Evolutionary conservation across 2,797 vertebrate genomes (phyloP).

Genomic region (Triplophysa bombifrons): DNA sequence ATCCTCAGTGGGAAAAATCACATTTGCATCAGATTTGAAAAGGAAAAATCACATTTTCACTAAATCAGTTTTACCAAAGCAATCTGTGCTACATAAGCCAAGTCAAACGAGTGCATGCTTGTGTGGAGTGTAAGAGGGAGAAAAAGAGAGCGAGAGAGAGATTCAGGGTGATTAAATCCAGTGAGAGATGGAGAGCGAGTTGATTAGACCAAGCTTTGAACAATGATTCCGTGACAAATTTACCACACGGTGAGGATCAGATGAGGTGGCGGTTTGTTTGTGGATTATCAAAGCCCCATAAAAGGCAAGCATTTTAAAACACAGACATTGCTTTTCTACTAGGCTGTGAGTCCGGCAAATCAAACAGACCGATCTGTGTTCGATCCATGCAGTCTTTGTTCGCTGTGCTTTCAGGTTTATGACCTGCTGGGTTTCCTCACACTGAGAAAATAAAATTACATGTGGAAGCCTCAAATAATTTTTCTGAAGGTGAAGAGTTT

Average conservation of each 20-base stretch:
- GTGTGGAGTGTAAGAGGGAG: slow-evolving; percentile 8
- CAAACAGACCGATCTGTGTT: slow-evolving; percentile 9
- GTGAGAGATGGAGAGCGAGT: slow-evolving; percentile 22
- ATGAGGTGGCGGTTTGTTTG: slow-evolving; percentile 49
- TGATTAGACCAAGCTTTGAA: slow-evolving; percentile 32
- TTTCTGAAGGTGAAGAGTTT: not conserved
- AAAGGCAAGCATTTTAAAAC: not conserved
- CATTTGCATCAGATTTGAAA: slow-evolving; percentile 10
- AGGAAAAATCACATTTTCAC: slow-evolving; percentile 22
- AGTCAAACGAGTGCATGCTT: slow-evolving; percentile 38
- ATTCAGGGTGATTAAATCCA: slow-evolving; percentile 25
- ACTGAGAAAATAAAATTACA: slow-evolving; percentile 15
- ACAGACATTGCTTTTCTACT: slow-evolving; percentile 21
- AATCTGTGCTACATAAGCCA: slow-evolving; percentile 44
- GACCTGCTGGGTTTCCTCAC: slow-evolving; percentile 5
- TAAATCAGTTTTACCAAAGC: slow-evolving; percentile 44
- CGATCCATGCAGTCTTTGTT: slow-evolving; percentile 19
- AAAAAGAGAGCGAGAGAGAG: slow-evolving; percentile 5
- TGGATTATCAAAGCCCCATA: slow-evolving; percentile 28
- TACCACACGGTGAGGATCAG: slow-evolving; percentile 34
- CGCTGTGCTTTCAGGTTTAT: not conserved
- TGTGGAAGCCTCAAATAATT: not conserved
- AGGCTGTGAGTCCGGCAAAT: slow-evolving; percentile 9
- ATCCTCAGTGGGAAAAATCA: slow-evolving; percentile 6
- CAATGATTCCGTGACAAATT: slow-evolving; percentile 26